phyloP scores from a whole-genome alignment of 1,140 invertebrate genomes.

The Chironomus striatipennis region DNA sequence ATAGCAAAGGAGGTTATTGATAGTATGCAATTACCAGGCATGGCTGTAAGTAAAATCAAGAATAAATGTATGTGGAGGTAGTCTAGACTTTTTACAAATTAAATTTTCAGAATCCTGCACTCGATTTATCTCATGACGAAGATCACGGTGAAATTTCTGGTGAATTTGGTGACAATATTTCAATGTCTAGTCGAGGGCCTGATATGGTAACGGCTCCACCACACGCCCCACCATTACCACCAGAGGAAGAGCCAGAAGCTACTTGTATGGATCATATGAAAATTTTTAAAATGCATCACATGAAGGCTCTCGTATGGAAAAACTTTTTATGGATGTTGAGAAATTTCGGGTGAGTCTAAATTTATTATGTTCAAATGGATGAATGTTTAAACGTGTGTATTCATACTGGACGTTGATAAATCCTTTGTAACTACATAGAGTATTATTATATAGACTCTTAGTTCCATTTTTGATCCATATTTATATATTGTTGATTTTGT shows the following conservation, averaged over 20 bases:
- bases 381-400: too few relatives aligned
- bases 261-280: conserved; percentile 50
- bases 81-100: neutral
- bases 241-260: conserved; percentile 46
- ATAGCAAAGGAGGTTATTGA: conserved; percentile 65
- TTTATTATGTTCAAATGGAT: too few relatives aligned
- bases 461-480: too few relatives aligned
- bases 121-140: conserved; percentile 52
- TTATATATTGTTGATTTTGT: too few relatives aligned
- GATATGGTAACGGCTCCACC: conserved; percentile 43
- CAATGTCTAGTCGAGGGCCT: conserved; percentile 56
- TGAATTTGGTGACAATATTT: conserved; percentile 76
- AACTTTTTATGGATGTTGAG: conserved; percentile 86
- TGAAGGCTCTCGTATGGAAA: conserved; percentile 81
- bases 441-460: too few relatives aligned
- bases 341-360: conserved; percentile 67
- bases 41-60: conserved; percentile 48
- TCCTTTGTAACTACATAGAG: too few relatives aligned
- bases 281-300: conserved; percentile 58
- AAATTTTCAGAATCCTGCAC: conserved; percentile 45
- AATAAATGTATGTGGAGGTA: neutral
- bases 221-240: conserved; percentile 48
- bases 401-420: too few relatives aligned
- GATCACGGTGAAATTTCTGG: conserved; percentile 68
- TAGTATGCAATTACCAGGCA: conserved; percentile 48